A percentile compares a stretch with the other conserved stretches of the same genome.
Conservation (phyloP, 2,888 invertebrate species). For the Odontothrips loti region DNA sequence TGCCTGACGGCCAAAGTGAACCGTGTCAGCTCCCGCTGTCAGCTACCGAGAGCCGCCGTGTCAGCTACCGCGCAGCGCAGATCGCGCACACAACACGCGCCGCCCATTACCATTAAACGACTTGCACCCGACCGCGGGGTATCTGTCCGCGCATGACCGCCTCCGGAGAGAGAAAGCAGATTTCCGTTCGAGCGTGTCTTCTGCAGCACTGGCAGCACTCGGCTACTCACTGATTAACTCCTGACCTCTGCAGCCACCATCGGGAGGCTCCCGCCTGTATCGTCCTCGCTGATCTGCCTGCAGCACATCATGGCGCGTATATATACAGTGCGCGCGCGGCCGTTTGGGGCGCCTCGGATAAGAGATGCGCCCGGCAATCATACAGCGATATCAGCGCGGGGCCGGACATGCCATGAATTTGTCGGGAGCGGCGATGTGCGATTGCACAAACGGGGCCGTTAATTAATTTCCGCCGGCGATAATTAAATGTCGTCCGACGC, state of each 20-base stretch:
- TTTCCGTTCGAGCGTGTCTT: no score
- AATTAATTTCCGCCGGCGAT: not conserved
- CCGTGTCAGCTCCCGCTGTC: not conserved
- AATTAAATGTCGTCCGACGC: slow-evolving; percentile 8
- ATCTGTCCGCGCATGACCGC: no score
- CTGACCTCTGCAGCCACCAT: no score
- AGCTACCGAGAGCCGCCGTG: not conserved
- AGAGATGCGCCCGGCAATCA: not conserved
- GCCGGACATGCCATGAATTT: slow-evolving; percentile 13
- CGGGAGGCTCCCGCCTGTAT: no score
- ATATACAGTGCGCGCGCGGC: not conserved
- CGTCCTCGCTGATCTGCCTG: no score
- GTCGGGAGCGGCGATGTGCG: not conserved
- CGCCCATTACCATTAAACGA: not conserved
- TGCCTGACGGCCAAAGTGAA: not conserved
- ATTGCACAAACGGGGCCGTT: slow-evolving; percentile 5
- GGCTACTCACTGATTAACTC: no score
- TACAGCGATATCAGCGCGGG: not conserved
- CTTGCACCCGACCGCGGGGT: no score
- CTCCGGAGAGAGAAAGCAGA: no score
- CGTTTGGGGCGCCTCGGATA: not conserved
- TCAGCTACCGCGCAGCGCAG: not conserved
- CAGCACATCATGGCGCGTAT: no score
- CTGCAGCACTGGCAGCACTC: no score
- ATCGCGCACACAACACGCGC: not conserved